Percentiles rank a stretch among this genome's conserved stretches.
These are phyloP conservation scores for Platycheirus rosarum DNA, from an alignment of 2,888 invertebrate genomes.

Conservation along the genomic window DNA sequence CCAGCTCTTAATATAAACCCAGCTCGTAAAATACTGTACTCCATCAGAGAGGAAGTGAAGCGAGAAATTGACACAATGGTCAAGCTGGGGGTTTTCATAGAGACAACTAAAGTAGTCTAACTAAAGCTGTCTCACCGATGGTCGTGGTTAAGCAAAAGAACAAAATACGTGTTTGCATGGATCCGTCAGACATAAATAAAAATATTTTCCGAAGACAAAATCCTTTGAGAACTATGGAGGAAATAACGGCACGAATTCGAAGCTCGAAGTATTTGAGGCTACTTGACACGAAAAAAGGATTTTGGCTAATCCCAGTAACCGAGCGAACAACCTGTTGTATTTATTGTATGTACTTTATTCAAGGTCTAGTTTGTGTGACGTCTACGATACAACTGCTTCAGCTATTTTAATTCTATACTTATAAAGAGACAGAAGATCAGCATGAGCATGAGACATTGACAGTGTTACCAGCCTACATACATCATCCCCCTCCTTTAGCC, in stretches of 20 bases:
- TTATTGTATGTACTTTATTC: too few relatives aligned
- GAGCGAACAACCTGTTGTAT: slow-evolving; percentile 10
- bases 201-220: slow-evolving; percentile 9
- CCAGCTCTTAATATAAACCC: slow-evolving; percentile 28
- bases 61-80: slow-evolving; percentile 44
- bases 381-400: too few relatives aligned
- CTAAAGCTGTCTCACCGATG: slow-evolving; percentile 15
- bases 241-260: slow-evolving; percentile 15
- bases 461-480: too few relatives aligned
- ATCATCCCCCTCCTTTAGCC: too few relatives aligned
- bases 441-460: too few relatives aligned
- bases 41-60: slow-evolving; percentile 39
- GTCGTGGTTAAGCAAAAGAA: slow-evolving; percentile 19
- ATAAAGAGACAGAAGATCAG: too few relatives aligned
- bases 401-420: too few relatives aligned
- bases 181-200: slow-evolving; percentile 14
- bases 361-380: too few relatives aligned
- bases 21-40: slow-evolving; percentile 35
- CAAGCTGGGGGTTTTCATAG: slow-evolving; percentile 27
- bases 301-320: slow-evolving; percentile 22
- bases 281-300: slow-evolving; percentile 16
- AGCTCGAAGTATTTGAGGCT: slow-evolving; percentile 23
- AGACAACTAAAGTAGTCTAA: slow-evolving; percentile 10
- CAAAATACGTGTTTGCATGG: slow-evolving; percentile 18
- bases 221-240: slow-evolving; percentile 10